These are phyloP conservation scores for Mamestra configurata DNA, from an alignment of 1,140 invertebrate species.

Conservation along the genomic window DNA sequence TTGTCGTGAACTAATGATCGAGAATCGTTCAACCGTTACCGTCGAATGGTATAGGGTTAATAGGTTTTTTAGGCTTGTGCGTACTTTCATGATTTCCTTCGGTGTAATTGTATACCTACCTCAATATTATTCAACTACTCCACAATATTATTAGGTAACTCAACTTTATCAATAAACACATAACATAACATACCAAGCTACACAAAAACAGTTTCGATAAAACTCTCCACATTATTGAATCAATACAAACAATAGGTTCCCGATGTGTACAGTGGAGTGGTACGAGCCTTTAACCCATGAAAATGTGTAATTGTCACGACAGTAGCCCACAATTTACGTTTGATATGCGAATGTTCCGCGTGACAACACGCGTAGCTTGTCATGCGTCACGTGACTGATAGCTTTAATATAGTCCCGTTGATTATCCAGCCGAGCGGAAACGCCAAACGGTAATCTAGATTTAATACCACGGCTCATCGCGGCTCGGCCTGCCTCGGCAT, in stretches of 20 bases:
- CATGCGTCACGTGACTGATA: slow-evolving; percentile 83
- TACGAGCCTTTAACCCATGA: slow-evolving; percentile 37
- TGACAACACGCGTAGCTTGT: slow-evolving; percentile 76
- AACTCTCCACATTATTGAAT: slow-evolving; percentile 5
- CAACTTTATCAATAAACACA: not conserved
- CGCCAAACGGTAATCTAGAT: slow-evolving; percentile 86
- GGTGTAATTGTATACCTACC: not conserved
- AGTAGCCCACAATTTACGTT: slow-evolving; percentile 62
- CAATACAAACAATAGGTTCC: slow-evolving; percentile 7
- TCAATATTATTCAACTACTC: not conserved
- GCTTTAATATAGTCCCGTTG: slow-evolving; percentile 86
- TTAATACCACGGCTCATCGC: slow-evolving; percentile 84
- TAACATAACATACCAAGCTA: slow-evolving; percentile 1
- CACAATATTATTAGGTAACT: not conserved
- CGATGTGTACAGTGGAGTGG: slow-evolving; percentile 1
- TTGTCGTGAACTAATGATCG: slow-evolving; percentile 31
- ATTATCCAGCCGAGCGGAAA: slow-evolving; percentile 83
- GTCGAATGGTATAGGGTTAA: slow-evolving; percentile 7
- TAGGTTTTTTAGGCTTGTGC: not conserved
- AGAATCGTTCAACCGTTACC: slow-evolving; percentile 11
- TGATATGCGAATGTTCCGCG: slow-evolving; percentile 71
- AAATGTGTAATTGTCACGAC: slow-evolving; percentile 49
- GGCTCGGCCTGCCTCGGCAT: slow-evolving; percentile 62
- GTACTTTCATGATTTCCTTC: not conserved
- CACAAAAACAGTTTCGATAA: not conserved